A percentile compares a stretch with the other conserved stretches of the same genome.
Conservation (phyloP, 1,140 invertebrate species). For the Leucophenga varia region DNA sequence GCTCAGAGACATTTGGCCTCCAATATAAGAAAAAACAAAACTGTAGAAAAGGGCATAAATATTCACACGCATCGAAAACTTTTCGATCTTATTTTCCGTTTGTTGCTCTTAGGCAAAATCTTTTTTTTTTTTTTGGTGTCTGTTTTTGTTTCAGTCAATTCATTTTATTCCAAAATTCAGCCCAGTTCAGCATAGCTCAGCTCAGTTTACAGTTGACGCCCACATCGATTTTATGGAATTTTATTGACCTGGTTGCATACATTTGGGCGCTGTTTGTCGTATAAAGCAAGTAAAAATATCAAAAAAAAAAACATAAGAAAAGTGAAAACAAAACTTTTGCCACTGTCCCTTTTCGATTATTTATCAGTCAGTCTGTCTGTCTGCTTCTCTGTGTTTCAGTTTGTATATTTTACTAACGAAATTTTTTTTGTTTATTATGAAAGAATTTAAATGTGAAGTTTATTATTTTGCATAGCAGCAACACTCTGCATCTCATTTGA, state of each 20-base stretch:
- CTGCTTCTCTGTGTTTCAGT: background rate
- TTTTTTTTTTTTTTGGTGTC: constrained; percentile 1
- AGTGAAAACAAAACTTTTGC: too few species aligned
- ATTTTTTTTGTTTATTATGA: constrained; percentile 36
- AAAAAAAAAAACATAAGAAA: constrained; percentile 6
- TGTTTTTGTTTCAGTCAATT: background rate
- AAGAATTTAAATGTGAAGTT: too few species aligned
- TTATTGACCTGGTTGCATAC: constrained; percentile 18
- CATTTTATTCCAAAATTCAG: too few species aligned
- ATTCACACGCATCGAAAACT: background rate
- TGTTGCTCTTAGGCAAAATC: constrained; percentile 1
- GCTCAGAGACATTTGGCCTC: constrained; percentile 19
- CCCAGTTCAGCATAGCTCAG: too few species aligned
- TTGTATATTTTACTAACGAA: too few species aligned
- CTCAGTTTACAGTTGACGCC: too few species aligned
- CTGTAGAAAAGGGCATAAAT: constrained; percentile 6
- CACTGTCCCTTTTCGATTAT: too few species aligned
- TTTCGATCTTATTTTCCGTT: background rate
- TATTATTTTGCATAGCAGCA: too few species aligned
- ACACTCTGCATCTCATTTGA: too few species aligned
- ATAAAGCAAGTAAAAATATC: constrained; percentile 26
- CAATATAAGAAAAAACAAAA: constrained; percentile 6
- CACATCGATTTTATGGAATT: too few species aligned
- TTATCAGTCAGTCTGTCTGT: background rate
- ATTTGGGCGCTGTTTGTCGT: background rate